Base-by-base conservation (phyloP, 1,140 invertebrate genomes). In the Drosophila sechellia region DNA sequence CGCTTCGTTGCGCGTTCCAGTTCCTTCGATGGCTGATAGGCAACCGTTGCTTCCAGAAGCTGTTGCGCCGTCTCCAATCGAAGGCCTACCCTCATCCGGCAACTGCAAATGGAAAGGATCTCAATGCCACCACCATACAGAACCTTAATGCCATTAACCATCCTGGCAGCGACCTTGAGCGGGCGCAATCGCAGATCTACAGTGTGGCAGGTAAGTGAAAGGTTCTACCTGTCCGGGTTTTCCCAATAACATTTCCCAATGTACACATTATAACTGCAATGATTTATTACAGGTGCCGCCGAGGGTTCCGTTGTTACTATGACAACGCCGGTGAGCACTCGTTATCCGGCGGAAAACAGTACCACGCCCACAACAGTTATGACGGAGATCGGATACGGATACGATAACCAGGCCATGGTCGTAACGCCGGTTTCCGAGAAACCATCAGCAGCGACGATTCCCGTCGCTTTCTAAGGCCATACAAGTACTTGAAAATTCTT, bases 261-360 rank as follows among this genome's bases (percentile, higher is more conserved):
- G 46, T 27, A 15, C 35, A 15, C 13, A 48, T 56, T 77, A 13
- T n/a, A 15, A 13, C 31, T 25, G 1, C 40, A 49, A 49, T 59
- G 17, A 50, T 66, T 78, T 61, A 56, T 65, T 53, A 1, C 69
- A 92, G 91, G 83, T 57, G 83, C 71, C 27, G 85, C 76, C 34
- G 91, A 92, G 48, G 89, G 90, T 27, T 92, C 91, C 5, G 84
- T 92, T 5, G 27, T 87, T 35, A 92, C 91, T 3, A 66, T 91
- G 63, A 87, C 81, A 5, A 92, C 91, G 56, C 90, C 91, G 15
- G 74, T 92, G 34, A 90, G 90, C 55, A 86, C 86, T 5, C 90
- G 91, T 11, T 87, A 92, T 74, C 91, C 91, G 50, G 90, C 91
- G 1, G 91, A 92, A 60, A 89, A 92, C 49, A 91, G 81, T 50